Percentiles rank a stretch among this genome's conserved stretches.
Conservation (phyloP, 2,797 vertebrate genomes). For the Oceanodroma leucorhoa region DNA sequence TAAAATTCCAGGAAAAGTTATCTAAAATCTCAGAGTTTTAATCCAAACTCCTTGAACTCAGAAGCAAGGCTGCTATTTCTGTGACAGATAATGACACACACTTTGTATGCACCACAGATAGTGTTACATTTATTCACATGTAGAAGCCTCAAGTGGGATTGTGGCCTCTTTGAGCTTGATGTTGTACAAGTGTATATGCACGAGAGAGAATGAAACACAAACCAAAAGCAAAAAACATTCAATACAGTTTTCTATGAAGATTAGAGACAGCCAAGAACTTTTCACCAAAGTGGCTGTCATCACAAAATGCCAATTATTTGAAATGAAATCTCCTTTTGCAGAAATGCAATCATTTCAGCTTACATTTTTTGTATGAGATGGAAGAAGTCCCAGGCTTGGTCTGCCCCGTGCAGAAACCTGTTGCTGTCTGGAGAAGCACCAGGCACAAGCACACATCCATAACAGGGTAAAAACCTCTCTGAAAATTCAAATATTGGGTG, state of each 20-base stretch:
- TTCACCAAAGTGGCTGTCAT: rapidly evolving
- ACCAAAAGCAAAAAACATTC: neutral
- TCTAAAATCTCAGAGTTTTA: neutral
- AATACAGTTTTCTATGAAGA: neutral
- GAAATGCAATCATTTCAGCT: neutral
- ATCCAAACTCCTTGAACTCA: neutral
- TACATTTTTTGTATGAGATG: neutral
- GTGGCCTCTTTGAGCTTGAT: neutral
- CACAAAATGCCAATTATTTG: neutral
- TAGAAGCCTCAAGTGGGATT: neutral
- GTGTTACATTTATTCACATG: neutral
- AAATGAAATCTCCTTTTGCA: neutral
- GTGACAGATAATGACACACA: neutral
- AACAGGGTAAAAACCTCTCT: neutral
- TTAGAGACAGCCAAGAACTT: neutral
- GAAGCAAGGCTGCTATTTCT: neutral
- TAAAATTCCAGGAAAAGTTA: conserved; percentile 8
- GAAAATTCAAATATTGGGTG: neutral
- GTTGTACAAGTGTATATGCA: neutral
- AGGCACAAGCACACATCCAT: neutral
- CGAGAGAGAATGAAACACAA: neutral
- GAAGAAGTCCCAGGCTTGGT: neutral
- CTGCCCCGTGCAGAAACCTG: neutral
- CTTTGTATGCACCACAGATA: neutral
- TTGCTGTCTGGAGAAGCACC: neutral